Percentiles rank a stretch among this genome's conserved stretches.
phyloP scores from a whole-genome alignment of 2,113 vertebrate species.

The Montifringilla adamsi region DNA sequence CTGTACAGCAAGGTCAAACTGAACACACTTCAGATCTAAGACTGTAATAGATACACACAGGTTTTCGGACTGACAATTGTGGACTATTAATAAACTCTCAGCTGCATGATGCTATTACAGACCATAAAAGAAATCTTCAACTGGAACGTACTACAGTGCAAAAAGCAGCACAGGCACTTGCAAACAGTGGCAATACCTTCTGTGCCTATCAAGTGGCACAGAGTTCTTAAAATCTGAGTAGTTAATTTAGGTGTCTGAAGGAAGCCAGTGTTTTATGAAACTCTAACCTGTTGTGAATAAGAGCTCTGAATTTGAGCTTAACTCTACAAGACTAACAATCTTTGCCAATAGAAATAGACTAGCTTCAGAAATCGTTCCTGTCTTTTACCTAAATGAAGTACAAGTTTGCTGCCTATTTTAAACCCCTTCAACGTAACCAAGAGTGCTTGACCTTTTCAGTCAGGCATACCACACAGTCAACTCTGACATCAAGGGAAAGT shows the following conservation, averaged over 20 bases:
- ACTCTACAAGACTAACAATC: background rate
- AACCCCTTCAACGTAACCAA: background rate
- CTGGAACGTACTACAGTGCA: background rate
- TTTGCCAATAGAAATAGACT: background rate
- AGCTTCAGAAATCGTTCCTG: background rate
- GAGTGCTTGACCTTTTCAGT: conserved; percentile 2
- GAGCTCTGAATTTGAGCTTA: background rate
- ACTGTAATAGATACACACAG: background rate
- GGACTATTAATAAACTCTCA: conserved; percentile 45
- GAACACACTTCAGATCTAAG: background rate
- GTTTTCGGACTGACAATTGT: conserved; percentile 42
- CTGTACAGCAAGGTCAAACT: background rate
- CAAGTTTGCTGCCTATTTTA: background rate
- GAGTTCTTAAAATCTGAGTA: background rate
- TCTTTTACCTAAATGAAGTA: background rate
- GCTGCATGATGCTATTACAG: conserved; percentile 25
- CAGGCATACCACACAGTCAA: background rate
- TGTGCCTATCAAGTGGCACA: background rate
- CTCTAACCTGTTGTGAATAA: background rate
- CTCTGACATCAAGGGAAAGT: conserved; percentile 6
- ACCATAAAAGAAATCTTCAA: conserved; percentile 31
- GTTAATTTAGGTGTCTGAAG: background rate
- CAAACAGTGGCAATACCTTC: background rate
- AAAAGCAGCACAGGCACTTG: conserved; percentile 5
- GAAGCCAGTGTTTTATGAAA: background rate